These are phyloP conservation scores for Microcebus griseorufus DNA, from an alignment of 2,113 vertebrate genomes.

Conservation along the genomic window DNA sequence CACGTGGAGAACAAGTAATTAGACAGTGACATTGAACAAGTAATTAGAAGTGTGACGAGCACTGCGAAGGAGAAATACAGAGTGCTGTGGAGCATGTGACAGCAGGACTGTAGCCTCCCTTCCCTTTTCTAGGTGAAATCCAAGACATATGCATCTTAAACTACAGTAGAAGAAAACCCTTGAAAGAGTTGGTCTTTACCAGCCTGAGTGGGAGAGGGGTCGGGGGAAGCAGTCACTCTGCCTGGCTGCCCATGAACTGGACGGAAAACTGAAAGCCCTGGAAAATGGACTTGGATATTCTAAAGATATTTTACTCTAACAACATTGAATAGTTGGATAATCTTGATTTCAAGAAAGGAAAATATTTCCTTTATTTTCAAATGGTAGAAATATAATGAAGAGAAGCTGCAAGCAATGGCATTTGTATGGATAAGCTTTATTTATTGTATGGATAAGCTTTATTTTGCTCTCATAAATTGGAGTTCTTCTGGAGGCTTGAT, in stretches of 20 bases:
- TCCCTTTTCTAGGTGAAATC: constrained; percentile 19
- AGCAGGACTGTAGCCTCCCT: constrained; percentile 2
- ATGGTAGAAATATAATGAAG: not conserved
- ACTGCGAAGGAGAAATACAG: constrained; percentile 36
- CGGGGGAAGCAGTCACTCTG: not conserved
- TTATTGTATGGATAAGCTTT: not conserved
- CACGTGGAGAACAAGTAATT: constrained; percentile 76
- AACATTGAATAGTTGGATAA: not conserved
- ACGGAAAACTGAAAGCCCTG: not conserved
- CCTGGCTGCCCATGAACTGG: not conserved
- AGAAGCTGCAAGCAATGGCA: not conserved
- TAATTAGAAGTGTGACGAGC: constrained; percentile 74
- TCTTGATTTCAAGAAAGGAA: constrained; percentile 34
- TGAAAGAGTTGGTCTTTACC: not conserved
- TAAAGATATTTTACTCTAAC: not conserved
- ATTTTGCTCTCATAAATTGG: not conserved
- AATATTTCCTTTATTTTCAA: not conserved
- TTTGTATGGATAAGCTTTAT: not conserved
- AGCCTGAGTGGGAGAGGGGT: too few relatives aligned
- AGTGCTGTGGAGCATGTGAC: constrained; percentile 52
- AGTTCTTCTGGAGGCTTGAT: not conserved
- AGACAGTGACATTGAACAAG: constrained; percentile 76
- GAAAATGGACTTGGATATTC: not conserved
- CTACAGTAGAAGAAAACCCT: not conserved
- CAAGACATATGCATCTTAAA: not conserved